Conservation (phyloP, 2,797 vertebrate genomes). For the Pelobates cultripes region DNA sequence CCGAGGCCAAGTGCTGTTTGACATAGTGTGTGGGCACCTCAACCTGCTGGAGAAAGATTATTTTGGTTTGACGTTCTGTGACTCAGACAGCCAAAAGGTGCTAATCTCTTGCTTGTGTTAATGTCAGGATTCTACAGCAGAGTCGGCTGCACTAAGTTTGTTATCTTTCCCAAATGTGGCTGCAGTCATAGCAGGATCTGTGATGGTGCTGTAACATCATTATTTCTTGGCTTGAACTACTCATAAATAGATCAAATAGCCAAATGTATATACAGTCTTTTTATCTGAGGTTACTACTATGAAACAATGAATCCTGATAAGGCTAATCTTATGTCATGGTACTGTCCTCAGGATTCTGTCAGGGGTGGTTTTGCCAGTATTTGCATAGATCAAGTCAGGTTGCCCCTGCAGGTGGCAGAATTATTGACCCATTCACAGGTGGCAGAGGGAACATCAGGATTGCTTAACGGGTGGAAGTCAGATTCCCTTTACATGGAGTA, state of each 20-base stretch:
- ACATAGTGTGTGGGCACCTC: conserved; percentile 92
- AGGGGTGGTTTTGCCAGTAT: background rate
- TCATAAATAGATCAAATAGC: too few species aligned
- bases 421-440: too few species aligned
- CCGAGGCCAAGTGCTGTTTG: conserved; percentile 89
- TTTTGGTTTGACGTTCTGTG: conserved; percentile 91
- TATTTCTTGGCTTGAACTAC: background rate
- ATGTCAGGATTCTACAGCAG: background rate
- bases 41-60: conserved; percentile 98
- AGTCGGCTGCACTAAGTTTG: too few species aligned
- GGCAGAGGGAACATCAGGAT: too few species aligned
- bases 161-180: background rate
- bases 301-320: background rate
- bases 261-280: too few species aligned
- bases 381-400: too few species aligned
- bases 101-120: conserved; percentile 28
- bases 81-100: conserved; percentile 95
- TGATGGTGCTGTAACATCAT: background rate
- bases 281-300: too few species aligned
- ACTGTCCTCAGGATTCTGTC: background rate
- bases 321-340: background rate
- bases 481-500: background rate
- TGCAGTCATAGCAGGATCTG: background rate
- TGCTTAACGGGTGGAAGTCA: too few species aligned
- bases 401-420: too few species aligned